Evolutionary conservation across 2,113 vertebrate species (phyloP), one percentile per base, ranked within the genome.

Genomic region (Amblyopsis rosae): DNA sequence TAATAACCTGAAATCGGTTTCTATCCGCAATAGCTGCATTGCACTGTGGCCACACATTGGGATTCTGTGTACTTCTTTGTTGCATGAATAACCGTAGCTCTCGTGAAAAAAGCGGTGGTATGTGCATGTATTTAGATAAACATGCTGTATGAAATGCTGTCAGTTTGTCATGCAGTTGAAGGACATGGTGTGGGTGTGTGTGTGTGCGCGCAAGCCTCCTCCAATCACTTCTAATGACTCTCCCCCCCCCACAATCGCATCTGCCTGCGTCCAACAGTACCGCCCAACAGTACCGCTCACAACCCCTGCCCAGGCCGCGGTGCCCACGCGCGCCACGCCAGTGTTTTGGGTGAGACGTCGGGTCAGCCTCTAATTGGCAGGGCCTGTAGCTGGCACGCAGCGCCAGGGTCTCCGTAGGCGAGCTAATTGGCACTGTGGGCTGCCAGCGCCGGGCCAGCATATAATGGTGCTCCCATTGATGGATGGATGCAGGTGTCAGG

Each of bases 391-490:
- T 83, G 77, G 86, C 75, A 89, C 73, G 63, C 55, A 66, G 77
- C 56, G 26, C 76, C 73, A 35, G 70, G 53, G 65, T 59, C 46
- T 74, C 87, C 78, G 84, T 82, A 77, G 71, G 63, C 81, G 86
- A 70, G 76, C 81, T 90, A 86, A 91, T 90, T 92, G 91, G 89
- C 89, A 76, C 75, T 1, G 71, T 50, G 47, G 67, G 71, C 71
- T 70, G 59, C 71, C 72, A 69, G 66, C 73, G 55, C 60, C 59
- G 9, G 46, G 54, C 73, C n/a, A 67, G 75, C 73, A 57, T 57
- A 8, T n/a, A 11, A 54, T 54, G 50, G 75, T 2, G 35, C 56
- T 80, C 67, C 78, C 67, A 81, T 77, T 89, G 92, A 88, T 91
- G 82, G 84, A 89, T 85, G 70, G 71, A 68, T 80, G 15, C 80